These are phyloP conservation scores for western clawed frog (Xenopus tropicalis) DNA, from an alignment of 2,113 vertebrate species.

Conservation along the genomic window UCB_Xtro_10.0 CM004446.2:70027501-70028000, in stretches of 20 bases:
- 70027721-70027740: neutral
- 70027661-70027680: conserved; percentile 28
- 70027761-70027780: neutral
- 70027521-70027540: conserved; percentile 12
- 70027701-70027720: conserved; percentile 2
- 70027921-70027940: no score
- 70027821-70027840: neutral
- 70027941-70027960: no score
- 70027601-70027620: conserved; percentile 32
- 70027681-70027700: conserved; percentile 18
- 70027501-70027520: conserved; percentile 30
- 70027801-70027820: neutral
- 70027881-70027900: no score
- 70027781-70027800: neutral
- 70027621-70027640: conserved; percentile 35
- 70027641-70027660: conserved; percentile 38
- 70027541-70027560: conserved; percentile 28
- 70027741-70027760: neutral
- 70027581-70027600: conserved; percentile 25
- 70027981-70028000: no score
- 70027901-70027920: no score
- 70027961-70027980: no score
- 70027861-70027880: no score
- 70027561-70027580: conserved; percentile 25
- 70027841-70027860: neutral